phyloP scores from a whole-genome alignment of 2,797 vertebrate species.

The Sphenopsis melanotis region DNA sequence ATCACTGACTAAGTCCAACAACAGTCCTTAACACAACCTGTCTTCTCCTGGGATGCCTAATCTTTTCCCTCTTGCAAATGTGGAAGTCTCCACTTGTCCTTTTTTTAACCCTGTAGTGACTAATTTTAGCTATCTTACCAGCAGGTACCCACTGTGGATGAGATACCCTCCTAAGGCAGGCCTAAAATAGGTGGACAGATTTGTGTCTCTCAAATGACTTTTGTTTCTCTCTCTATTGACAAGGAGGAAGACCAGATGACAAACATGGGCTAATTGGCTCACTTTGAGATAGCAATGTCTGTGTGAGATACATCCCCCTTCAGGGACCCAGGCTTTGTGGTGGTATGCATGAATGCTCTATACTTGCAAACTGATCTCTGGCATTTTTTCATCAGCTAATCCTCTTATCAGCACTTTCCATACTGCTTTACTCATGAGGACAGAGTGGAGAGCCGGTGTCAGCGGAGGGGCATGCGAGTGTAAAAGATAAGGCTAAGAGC shows the following conservation, averaged over 20 bases:
- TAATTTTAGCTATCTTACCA: conserved; percentile 8
- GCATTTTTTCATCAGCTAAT: neutral
- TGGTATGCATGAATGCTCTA: neutral
- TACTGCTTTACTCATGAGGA: neutral
- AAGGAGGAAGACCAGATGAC: neutral
- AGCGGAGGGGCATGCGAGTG: neutral
- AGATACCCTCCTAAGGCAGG: neutral
- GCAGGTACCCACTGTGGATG: neutral
- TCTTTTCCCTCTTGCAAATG: neutral
- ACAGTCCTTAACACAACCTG: neutral
- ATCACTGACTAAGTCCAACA: neutral
- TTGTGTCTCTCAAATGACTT: neutral
- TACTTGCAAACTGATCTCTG: neutral
- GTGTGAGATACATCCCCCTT: neutral
- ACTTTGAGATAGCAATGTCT: neutral
- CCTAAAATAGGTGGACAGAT: neutral
- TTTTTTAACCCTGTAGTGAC: neutral
- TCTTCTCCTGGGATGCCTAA: neutral
- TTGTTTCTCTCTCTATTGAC: neutral
- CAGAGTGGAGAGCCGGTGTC: neutral
- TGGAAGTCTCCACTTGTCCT: neutral
- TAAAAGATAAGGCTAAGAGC: neutral
- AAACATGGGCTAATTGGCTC: neutral
- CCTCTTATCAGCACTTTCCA: conserved; percentile 1
- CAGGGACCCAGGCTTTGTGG: neutral